phyloP scores from a whole-genome alignment of 2,113 vertebrate species.

The Larimichthys polyactis region DNA sequence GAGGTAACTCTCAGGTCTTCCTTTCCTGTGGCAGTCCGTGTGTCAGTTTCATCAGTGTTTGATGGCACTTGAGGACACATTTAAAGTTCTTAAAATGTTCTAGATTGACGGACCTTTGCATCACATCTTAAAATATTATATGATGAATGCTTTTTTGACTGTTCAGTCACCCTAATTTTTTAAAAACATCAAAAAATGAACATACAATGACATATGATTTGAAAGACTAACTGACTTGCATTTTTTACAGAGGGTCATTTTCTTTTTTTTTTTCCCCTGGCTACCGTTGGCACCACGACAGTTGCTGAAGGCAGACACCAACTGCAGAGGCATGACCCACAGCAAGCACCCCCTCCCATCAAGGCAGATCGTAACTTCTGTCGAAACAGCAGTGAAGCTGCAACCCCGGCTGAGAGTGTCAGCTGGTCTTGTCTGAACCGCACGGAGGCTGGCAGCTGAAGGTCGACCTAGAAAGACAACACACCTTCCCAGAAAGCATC shows the following conservation, averaged over 20 bases:
- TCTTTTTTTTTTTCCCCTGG: neutral
- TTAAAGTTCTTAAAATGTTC: no score
- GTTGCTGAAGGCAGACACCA: conserved; percentile 38
- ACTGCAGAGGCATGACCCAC: conserved; percentile 48
- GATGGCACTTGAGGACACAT: no score
- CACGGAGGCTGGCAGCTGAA: conserved; percentile 32
- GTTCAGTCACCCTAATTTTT: neutral
- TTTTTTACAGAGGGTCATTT: neutral
- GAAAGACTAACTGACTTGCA: neutral
- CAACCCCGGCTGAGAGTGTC: conserved; percentile 38
- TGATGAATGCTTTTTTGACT: no score
- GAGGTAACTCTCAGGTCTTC: no score
- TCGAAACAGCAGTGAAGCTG: conserved; percentile 53
- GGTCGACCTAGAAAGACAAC: conserved; percentile 27
- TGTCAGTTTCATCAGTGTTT: no score
- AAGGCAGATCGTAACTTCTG: conserved; percentile 44
- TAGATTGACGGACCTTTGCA: no score
- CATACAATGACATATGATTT: neutral
- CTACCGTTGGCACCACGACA: conserved; percentile 28
- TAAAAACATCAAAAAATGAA: neutral
- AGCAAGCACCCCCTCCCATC: conserved; percentile 34
- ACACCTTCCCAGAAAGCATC: conserved; percentile 34
- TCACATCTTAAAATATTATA: no score
- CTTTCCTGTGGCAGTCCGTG: no score
- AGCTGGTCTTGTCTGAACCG: conserved; percentile 17